phyloP scores from a whole-genome alignment of 1,140 invertebrate species.

The Carcinoscorpius rotundicauda region DNA sequence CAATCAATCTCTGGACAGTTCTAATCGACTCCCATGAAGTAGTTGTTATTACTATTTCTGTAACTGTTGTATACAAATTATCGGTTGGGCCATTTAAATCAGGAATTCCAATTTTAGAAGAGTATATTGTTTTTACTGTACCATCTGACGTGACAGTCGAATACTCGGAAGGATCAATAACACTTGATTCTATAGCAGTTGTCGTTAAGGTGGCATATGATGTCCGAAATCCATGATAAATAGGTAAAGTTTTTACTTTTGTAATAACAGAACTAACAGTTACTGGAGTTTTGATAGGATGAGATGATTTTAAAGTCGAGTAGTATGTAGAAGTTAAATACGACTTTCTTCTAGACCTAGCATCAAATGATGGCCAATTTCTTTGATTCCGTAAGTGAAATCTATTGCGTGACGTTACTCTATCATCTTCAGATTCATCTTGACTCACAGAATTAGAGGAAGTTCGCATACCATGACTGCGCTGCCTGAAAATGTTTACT shows the following conservation, averaged over 20 bases:
- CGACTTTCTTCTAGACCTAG: too few species aligned
- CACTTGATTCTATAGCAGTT: conserved; percentile 23
- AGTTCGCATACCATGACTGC: too few species aligned
- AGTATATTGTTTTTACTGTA: conserved; percentile 22
- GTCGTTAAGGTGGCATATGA: conserved; percentile 27
- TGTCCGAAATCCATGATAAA: conserved; percentile 27
- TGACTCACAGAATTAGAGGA: too few species aligned
- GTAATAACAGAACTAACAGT: conserved; percentile 26
- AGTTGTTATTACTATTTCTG: conserved; percentile 26
- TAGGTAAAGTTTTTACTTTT: conserved; percentile 26
- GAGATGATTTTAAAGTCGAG: too few species aligned
- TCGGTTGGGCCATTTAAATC: conserved; percentile 9
- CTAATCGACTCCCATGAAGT: conserved; percentile 23
- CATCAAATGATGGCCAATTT: too few species aligned
- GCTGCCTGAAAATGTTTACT: too few species aligned
- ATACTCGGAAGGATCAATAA: conserved; percentile 24
- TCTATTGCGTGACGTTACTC: too few species aligned
- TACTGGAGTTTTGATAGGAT: conserved; percentile 5
- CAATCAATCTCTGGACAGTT: conserved; percentile 26
- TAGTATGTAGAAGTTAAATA: too few species aligned
- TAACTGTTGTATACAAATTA: conserved; percentile 13
- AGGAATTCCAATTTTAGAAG: conserved; percentile 14
- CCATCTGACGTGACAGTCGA: conserved; percentile 18
- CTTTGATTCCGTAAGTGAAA: too few species aligned
- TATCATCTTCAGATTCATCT: too few species aligned